Evolutionary conservation across 37 sponge, comb jelly and placozoan genomes (phyloP), one percentile per base, ranked within the genome.

Genomic region (Lycopodina hypogea): DNA sequence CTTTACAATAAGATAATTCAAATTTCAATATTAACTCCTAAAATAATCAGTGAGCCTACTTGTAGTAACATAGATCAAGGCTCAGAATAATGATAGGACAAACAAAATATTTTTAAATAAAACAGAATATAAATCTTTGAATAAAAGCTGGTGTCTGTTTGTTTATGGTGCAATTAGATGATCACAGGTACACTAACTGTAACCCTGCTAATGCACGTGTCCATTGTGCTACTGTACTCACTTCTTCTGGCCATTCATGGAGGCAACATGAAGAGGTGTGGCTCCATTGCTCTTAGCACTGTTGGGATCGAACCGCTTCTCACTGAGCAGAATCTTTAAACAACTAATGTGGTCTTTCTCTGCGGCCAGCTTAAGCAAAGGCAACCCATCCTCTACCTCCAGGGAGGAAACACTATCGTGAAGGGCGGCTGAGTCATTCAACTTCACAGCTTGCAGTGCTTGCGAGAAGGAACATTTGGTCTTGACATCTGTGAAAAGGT

Each of bases 241-340:
- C 81, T 51, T 26, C 19, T 23, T 32, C 37, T 79, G 80, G 6
- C 81, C 86, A 79, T 86, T 62, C 42, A 48, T 55, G 17, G 86
- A 74, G 14, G 75, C 80, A 29, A 79, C 32, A 36, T 79, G 86
- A 7, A 79, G 48, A 2, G 86, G 68, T 4, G 61, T 56, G 76
- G 37, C 37, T 22, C 69, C 69, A 57, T 83, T 57, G 4, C 28
- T 48, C 28, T 19, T 24, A 14, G 45, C 48, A 23, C 4, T n/a
- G 50, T 70, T 23, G 14, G 45, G 71, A 39, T 45, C 28, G 4
- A 41, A 70, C 24, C n/a, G 11, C 76, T 40, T 56, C 32, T 30
- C 78, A 64, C 19, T 28, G 19, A 68, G 42, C 1, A 75, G 60
- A 45, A 75, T 70, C 30, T 56, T 38, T 58, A 76, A 29, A 53